phyloP scores from a whole-genome alignment of 2,888 invertebrate species.

The Limnephilus rhombicus region DNA sequence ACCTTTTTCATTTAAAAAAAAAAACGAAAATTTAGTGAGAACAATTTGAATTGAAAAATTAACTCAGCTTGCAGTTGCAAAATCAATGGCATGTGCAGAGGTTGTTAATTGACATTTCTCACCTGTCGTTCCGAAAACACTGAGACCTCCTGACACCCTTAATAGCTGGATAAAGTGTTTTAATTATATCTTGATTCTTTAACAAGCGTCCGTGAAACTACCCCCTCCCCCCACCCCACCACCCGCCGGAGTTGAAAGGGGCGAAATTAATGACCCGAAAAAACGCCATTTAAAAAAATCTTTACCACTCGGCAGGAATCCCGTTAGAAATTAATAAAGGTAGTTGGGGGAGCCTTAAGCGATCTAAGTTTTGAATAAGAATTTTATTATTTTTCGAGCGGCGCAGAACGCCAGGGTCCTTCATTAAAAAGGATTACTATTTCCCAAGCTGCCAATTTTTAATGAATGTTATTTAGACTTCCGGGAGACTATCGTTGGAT shows the following conservation, averaged over 20 bases:
- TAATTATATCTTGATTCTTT: conserved; percentile 63
- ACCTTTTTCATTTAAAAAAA: too few species aligned
- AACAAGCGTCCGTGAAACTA: conserved; percentile 61
- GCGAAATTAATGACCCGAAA: conserved; percentile 61
- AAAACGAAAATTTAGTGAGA: not conserved
- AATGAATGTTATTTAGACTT: conserved; percentile 22
- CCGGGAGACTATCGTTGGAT: not conserved
- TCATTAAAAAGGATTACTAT: conserved; percentile 34
- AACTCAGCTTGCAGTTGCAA: not conserved
- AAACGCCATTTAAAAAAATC: conserved; percentile 57
- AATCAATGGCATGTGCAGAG: not conserved
- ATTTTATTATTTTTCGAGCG: conserved; percentile 43
- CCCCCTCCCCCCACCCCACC: not conserved
- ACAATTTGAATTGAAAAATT: not conserved
- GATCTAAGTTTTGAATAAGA: conserved; percentile 49
- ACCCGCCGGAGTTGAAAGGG: conserved; percentile 12
- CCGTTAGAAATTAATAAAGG: conserved; percentile 54
- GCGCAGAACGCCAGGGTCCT: not conserved
- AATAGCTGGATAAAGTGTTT: conserved; percentile 55
- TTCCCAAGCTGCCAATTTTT: conserved; percentile 9
- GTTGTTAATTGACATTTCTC: conserved; percentile 60
- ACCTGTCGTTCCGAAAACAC: conserved; percentile 53
- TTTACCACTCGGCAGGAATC: conserved; percentile 38
- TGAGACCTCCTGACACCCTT: conserved; percentile 37
- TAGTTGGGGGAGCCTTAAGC: conserved; percentile 39